Evolutionary conservation across 2,113 vertebrate species (phyloP), one percentile per base, ranked within the genome.

Genomic region (Gorsachius goisagi): DNA sequence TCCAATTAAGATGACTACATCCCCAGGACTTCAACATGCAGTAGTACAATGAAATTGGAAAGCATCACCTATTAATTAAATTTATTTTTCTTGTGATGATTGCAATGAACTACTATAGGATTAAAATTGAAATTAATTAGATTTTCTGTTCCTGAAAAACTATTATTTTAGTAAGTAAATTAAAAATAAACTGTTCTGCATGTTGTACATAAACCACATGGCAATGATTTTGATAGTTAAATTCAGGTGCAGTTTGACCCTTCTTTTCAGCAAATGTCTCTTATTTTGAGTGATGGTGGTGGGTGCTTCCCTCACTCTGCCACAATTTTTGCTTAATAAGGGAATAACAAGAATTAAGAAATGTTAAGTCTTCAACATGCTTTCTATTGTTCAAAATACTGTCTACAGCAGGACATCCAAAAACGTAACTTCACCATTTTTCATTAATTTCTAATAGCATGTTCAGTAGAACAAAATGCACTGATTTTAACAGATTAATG

Each of bases 281-380:
- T 37, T 22, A 12, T 39, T 64, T 64, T 74, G 23, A 68, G 11
- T 68, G 15, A 66, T 73, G 53, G 20, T n/a, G 55, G 39, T 44
- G 41, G 41, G 32, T 47, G 8, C 4, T n/a, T 52, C 27, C 17
- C 9, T 23, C 6, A 0, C 8, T 10, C 18, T 2, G 2, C 3
- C 8, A 9, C 14, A 55, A 5, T 8, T 56, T 39, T 80, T 45
- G 9, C 18, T 58, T 50, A 77, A 45, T 9, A 49, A 55, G 2
- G 27, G 35, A 33, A 23, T 44, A 56, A 28, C 23, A 44, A 53
- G 9, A 13, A 45, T 50, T 88, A 60, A 18, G 37, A 90, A 84
- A 41, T 44, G 1, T 39, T 26, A 90, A 53, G 19, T 28, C 15
- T 17, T 7, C 20, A 75, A 26, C 12, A 47, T 33, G 66, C 33